These are phyloP conservation scores for Xanthia icteritia DNA, from an alignment of 2,888 invertebrate species.

Conservation along the genomic window DNA sequence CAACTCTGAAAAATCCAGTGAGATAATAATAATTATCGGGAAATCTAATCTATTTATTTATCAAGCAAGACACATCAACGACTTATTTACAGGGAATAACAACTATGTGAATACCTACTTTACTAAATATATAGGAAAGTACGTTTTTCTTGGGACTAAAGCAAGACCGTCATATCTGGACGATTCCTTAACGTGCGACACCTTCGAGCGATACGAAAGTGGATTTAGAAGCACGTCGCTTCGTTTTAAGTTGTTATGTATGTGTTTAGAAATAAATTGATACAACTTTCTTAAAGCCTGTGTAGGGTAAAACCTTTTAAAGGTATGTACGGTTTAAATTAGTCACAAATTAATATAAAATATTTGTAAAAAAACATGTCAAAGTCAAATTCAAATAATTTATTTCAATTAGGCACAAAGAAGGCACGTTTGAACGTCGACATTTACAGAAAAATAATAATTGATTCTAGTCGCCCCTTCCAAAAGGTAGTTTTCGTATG, in stretches of 20 bases:
- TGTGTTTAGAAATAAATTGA: constrained; percentile 74
- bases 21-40: background rate
- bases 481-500: too few species aligned
- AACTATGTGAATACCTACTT: too few species aligned
- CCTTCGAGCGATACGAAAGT: constrained; percentile 77
- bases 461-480: too few species aligned
- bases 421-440: too few species aligned
- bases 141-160: background rate
- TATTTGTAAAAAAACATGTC: background rate
- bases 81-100: too few species aligned
- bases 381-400: too few species aligned
- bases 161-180: constrained; percentile 40
- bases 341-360: constrained; percentile 1
- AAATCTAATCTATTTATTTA: background rate
- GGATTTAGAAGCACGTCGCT: constrained; percentile 82
- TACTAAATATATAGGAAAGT: background rate
- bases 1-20: background rate
- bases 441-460: too few species aligned
- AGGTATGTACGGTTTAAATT: background rate
- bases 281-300: constrained; percentile 66
- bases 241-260: constrained; percentile 76
- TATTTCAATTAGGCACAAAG: too few species aligned
- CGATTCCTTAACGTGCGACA: constrained; percentile 70
- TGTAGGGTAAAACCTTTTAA: constrained; percentile 43
- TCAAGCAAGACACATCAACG: too few species aligned